Conservation (phyloP, 2,113 vertebrate species). For the Triplophysa dalaica region DNA sequence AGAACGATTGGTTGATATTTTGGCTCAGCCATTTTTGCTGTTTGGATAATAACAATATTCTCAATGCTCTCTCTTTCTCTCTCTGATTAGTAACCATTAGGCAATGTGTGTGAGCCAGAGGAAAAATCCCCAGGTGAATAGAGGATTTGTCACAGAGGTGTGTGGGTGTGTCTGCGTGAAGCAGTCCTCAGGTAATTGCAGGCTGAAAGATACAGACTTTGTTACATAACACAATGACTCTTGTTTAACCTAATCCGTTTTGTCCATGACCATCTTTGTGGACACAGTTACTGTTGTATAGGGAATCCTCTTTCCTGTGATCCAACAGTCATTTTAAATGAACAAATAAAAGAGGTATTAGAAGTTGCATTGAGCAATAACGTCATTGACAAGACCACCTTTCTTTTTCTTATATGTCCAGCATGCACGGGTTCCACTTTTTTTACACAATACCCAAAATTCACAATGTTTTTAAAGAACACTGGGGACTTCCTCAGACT, state of each 20-base stretch:
- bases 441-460: not conserved
- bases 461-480: not conserved
- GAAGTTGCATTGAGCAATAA: not conserved
- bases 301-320: not conserved
- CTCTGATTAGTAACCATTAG: constrained; percentile 51
- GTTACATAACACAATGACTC: constrained; percentile 25
- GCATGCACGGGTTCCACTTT: not conserved
- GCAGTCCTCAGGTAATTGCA: constrained; percentile 59
- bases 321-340: not conserved
- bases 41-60: not conserved
- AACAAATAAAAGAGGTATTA: not conserved
- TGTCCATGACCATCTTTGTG: not conserved
- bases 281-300: not conserved
- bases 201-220: constrained; percentile 15
- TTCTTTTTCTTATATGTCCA: not conserved
- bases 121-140: constrained; percentile 55
- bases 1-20: no score
- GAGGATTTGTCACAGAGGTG: constrained; percentile 48
- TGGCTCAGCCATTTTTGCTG: no score
- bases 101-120: constrained; percentile 59
- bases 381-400: not conserved
- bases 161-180: constrained; percentile 33
- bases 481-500: not conserved
- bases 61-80: not conserved
- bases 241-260: constrained; percentile 12